Conservation (phyloP, 2,888 invertebrate species). For the Nemotelus nigrinus region DNA sequence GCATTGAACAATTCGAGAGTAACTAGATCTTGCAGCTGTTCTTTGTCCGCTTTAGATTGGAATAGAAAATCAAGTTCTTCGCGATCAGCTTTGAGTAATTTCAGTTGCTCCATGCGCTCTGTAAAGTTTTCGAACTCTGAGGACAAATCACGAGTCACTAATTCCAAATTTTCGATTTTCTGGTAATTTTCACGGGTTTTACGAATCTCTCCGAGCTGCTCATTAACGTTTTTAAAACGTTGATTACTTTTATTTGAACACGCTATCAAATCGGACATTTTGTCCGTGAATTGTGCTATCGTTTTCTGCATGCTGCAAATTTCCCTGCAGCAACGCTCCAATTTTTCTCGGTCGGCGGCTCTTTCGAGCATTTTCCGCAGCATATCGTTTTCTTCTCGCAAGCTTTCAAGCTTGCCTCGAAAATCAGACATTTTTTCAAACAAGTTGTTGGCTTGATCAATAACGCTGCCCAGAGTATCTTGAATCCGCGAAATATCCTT, state of each 20-base stretch:
- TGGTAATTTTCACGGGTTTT: not conserved
- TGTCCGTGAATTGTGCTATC: conserved; percentile 18
- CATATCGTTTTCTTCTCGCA: conserved; percentile 15
- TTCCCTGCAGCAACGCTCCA: conserved; percentile 10
- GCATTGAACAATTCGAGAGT: conserved; percentile 20
- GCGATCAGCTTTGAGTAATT: conserved; percentile 28
- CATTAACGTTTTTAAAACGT: not conserved
- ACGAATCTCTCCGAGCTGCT: not conserved
- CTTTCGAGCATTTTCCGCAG: not conserved
- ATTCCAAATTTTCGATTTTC: conserved; percentile 18
- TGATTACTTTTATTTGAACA: not conserved
- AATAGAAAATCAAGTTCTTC: conserved; percentile 32
- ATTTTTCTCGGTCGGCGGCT: not conserved
- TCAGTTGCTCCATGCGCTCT: conserved; percentile 30
- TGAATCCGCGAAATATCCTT: not conserved
- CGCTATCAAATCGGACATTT: conserved; percentile 1
- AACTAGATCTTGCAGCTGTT: conserved; percentile 2
- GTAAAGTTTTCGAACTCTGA: conserved; percentile 24
- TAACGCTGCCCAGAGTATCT: not conserved
- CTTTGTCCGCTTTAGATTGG: conserved; percentile 21
- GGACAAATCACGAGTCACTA: not conserved
- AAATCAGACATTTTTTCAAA: not conserved
- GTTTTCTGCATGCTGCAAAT: conserved; percentile 26
- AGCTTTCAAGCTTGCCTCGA: not conserved
- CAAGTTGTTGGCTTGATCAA: conserved; percentile 5